These are phyloP conservation scores for Coenonympha glycerion DNA, from an alignment of 2,888 invertebrate species.

Conservation along the genomic window DNA sequence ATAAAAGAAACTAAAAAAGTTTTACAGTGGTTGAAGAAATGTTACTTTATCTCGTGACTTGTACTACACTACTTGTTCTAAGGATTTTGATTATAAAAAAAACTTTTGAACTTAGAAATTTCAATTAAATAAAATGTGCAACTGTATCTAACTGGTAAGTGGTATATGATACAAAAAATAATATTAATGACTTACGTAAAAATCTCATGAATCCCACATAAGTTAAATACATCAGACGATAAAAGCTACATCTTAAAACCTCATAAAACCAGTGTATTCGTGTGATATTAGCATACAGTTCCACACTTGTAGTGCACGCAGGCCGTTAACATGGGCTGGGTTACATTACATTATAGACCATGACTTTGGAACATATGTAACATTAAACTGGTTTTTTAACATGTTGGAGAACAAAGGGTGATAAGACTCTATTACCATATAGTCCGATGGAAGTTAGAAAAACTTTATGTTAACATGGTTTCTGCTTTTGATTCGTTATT, in stretches of 20 bases:
- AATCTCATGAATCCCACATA: no score
- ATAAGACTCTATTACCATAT: not conserved
- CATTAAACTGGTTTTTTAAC: constrained; percentile 7
- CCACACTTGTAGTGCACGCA: not conserved
- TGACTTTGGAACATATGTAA: not conserved
- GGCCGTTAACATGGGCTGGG: constrained; percentile 3
- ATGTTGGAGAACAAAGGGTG: constrained; percentile 1
- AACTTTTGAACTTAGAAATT: no score
- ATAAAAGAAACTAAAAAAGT: no score
- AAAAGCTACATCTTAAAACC: not conserved
- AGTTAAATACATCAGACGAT: not conserved
- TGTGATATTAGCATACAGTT: constrained; percentile 7
- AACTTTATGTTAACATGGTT: not conserved
- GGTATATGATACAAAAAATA: no score
- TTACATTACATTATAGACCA: not conserved
- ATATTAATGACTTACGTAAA: no score
- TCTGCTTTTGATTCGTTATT: not conserved
- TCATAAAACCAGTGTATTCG: not conserved
- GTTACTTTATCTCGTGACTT: no score
- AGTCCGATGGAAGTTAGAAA: not conserved
- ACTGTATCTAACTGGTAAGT: no score
- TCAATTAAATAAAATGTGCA: no score
- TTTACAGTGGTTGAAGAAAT: no score
- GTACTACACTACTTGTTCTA: no score
- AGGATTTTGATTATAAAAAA: no score